Base-by-base conservation (phyloP, 2,888 invertebrate genomes). In the Dinocampus coccinellae region DNA sequence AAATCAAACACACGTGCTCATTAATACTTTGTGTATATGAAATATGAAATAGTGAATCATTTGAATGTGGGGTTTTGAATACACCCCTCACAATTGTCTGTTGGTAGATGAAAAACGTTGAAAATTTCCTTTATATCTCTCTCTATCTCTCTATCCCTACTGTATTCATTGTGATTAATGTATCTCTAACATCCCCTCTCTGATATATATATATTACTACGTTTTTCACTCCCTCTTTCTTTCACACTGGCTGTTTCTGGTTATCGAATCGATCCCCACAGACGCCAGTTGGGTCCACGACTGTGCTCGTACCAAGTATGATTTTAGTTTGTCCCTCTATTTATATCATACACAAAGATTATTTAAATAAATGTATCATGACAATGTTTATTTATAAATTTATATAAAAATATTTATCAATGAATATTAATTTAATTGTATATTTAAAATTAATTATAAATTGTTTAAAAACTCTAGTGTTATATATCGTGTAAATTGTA, bases 231-330 rank as follows among this genome's bases (percentile, higher is more conserved):
- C 62, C 16, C 67, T 53, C 26, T 70, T 62, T 66, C 67, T 42
- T 65, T 62, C 70, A 67, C 67, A 33, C 33, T 61, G 39, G 42
- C 65, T 58, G 71, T n/a, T 47, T 47, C 47, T 47, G 70, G 69
- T 72, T 74, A 73, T 75, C 81, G 81, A 82, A 85, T 85, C 85
- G 85, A 85, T 85, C 84, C 81, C 77, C 73, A 74, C 80, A 80
- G 82, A 79, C 82, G 83, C 79, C 84, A 86, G 86, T 86, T 79
- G 80, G 86, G 86, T 82, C 86, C 87, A 83, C 55, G 72, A 63
- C 33, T 57, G 58, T 47, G 47, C 63, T 33, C 57, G 29, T 29
- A 47, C 26, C 42, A 3, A 39, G 13, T 20, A 39, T 20, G 34
- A 42, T 33, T 26, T 36, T 63, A 2, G 16, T 20, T 22, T 16